These are phyloP conservation scores for Zoanthus gigantus DNA, from an alignment of 92 coral and sea anemone genomes.

Conservation along the genomic window DNA sequence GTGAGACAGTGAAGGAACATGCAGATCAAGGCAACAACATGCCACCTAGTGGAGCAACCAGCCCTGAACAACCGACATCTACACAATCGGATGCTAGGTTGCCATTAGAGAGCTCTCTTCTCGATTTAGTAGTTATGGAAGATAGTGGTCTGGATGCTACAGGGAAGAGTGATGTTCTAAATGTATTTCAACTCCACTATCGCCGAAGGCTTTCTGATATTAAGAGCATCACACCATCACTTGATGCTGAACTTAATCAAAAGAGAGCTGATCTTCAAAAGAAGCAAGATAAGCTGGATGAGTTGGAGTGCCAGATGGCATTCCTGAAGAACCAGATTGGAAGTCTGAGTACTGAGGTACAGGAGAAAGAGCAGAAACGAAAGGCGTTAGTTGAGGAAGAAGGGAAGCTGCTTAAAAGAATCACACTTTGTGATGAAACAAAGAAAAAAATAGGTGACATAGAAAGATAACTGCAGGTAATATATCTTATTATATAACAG, in stretches of 20 bases:
- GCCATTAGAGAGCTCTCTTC: slow-evolving; percentile 31
- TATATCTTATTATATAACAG: neutral
- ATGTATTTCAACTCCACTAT: slow-evolving; percentile 42
- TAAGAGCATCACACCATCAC: slow-evolving; percentile 24
- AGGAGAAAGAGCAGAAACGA: slow-evolving; percentile 29
- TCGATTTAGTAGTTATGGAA: slow-evolving; percentile 38
- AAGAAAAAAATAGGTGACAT: slow-evolving; percentile 26
- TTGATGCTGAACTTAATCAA: slow-evolving; percentile 28
- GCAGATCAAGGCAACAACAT: neutral
- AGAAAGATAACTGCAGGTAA: slow-evolving; percentile 29
- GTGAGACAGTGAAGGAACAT: neutral
- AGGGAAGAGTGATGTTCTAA: slow-evolving; percentile 41
- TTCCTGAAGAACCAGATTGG: slow-evolving; percentile 45
- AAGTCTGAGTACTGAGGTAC: slow-evolving; percentile 24
- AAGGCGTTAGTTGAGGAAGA: slow-evolving; percentile 35
- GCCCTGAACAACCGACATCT: slow-evolving; percentile 42
- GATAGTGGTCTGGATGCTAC: slow-evolving; percentile 36
- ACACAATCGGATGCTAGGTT: slow-evolving; percentile 20
- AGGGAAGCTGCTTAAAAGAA: slow-evolving; percentile 23
- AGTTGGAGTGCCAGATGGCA: slow-evolving; percentile 45
- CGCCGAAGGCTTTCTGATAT: slow-evolving; percentile 37
- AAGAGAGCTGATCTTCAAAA: slow-evolving; percentile 43
- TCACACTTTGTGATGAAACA: slow-evolving; percentile 41
- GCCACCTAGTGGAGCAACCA: slow-evolving; percentile 4
- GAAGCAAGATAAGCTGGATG: slow-evolving; percentile 36